phyloP scores from a whole-genome alignment of 1,140 invertebrate species.

The Pseudomyrmex dendroicus region DNA sequence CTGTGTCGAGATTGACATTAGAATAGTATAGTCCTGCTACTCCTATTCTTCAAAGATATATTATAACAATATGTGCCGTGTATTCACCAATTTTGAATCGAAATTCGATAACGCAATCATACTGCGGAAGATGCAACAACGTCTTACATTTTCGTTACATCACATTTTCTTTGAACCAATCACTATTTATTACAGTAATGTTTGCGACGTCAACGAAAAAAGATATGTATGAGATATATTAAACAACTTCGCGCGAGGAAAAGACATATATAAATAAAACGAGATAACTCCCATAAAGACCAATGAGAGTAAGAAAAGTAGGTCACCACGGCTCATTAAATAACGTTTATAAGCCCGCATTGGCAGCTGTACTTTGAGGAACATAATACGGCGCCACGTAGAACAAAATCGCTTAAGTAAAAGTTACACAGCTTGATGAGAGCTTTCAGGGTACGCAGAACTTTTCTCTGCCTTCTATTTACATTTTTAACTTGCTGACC shows the following conservation, averaged over 20 bases:
- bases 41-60: no score
- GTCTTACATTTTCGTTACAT: neutral
- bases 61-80: no score
- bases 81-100: no score
- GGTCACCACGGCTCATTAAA: slow-evolving; percentile 49
- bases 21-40: neutral
- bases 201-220: neutral
- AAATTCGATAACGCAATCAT: no score
- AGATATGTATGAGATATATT: neutral
- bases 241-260: neutral
- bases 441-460: slow-evolving; percentile 46
- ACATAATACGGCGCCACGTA: slow-evolving; percentile 32
- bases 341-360: slow-evolving; percentile 50
- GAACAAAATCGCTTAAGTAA: slow-evolving; percentile 59
- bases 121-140: neutral
- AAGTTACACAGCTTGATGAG: slow-evolving; percentile 60
- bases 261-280: neutral
- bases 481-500: slow-evolving; percentile 57
- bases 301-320: slow-evolving; percentile 29
- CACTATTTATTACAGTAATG: neutral
- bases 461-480: slow-evolving; percentile 54
- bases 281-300: slow-evolving; percentile 14
- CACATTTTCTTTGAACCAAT: neutral
- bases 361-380: slow-evolving; percentile 25
- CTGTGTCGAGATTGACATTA: neutral